These are phyloP conservation scores for Sebastes miniatus DNA, from an alignment of 2,797 vertebrate species.

Conservation along the genomic window DNA sequence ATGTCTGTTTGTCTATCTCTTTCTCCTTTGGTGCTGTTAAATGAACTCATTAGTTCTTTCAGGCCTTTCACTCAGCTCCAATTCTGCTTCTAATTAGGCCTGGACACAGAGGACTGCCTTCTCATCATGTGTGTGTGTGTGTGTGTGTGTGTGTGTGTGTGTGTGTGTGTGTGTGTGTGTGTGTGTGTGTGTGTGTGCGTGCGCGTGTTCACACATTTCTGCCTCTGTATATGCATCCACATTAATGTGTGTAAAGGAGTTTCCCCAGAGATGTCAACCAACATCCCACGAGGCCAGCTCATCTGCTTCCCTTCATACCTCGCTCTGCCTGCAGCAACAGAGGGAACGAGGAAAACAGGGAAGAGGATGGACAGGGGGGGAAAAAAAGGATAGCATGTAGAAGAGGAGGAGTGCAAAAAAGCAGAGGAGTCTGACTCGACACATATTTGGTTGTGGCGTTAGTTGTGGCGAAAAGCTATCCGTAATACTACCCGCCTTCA, in stretches of 20 bases:
- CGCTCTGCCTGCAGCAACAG: slow-evolving; percentile 14
- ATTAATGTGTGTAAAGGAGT: neutral
- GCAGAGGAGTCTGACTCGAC: slow-evolving; percentile 56
- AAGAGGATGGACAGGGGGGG: neutral
- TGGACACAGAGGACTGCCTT: slow-evolving; percentile 58
- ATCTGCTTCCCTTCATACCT: slow-evolving; percentile 28
- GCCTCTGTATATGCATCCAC: slow-evolving; percentile 4
- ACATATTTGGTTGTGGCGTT: slow-evolving; percentile 60
- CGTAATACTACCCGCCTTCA: slow-evolving; percentile 2
- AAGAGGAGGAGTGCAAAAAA: slow-evolving; percentile 1
- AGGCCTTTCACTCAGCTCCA: slow-evolving; percentile 55
- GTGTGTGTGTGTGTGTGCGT: neutral
- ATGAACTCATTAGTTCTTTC: slow-evolving; percentile 63
- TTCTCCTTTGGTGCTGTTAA: slow-evolving; percentile 23
- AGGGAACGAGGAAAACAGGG: neutral
- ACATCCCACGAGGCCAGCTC: slow-evolving; percentile 22
- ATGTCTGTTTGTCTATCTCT: neutral
- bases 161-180: too few species aligned
- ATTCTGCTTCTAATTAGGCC: slow-evolving; percentile 70
- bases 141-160: neutral
- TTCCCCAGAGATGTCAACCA: slow-evolving; percentile 6
- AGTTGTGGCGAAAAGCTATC: slow-evolving; percentile 34
- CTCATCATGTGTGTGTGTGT: neutral
- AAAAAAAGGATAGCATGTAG: neutral
- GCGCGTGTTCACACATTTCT: neutral